These are phyloP conservation scores for Tachina lurida DNA, from an alignment of 2,888 invertebrate genomes.

Conservation along the genomic window DNA sequence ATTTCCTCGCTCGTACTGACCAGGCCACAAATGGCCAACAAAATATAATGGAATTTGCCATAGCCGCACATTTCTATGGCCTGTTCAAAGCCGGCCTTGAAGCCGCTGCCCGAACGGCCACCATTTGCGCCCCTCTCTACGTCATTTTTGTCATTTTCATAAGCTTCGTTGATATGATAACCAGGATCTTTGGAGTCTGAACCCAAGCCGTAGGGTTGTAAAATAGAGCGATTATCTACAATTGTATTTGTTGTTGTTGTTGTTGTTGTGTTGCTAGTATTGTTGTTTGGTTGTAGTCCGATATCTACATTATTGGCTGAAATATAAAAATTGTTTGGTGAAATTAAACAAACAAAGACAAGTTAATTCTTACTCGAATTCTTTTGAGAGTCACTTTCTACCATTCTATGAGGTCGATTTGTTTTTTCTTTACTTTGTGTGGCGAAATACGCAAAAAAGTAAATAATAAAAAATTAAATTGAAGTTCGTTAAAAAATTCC, in stretches of 20 bases:
- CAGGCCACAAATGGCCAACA: slow-evolving; percentile 95
- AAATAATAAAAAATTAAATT: slow-evolving; percentile 72
- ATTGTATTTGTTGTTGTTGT: slow-evolving; percentile 66
- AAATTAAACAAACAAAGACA: background rate
- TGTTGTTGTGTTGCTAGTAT: slow-evolving; percentile 83
- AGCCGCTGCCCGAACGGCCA: slow-evolving; percentile 83
- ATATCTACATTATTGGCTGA: slow-evolving; percentile 94
- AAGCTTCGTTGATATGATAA: slow-evolving; percentile 79
- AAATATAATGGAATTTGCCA: slow-evolving; percentile 91
- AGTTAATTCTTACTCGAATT: slow-evolving; percentile 88
- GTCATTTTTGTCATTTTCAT: slow-evolving; percentile 78
- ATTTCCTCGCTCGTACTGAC: slow-evolving; percentile 97
- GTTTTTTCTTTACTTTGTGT: slow-evolving; percentile 75
- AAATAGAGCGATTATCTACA: slow-evolving; percentile 80
- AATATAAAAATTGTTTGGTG: slow-evolving; percentile 10
- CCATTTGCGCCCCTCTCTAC: slow-evolving; percentile 77
- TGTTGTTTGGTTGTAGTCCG: slow-evolving; percentile 91
- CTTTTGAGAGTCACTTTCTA: slow-evolving; percentile 93
- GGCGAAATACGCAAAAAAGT: slow-evolving; percentile 74
- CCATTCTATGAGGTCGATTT: slow-evolving; percentile 91
- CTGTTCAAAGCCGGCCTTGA: slow-evolving; percentile 93
- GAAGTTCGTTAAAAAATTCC: background rate
- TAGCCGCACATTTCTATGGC: slow-evolving; percentile 92
- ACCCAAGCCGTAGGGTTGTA: slow-evolving; percentile 80
- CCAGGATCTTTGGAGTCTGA: slow-evolving; percentile 79